A percentile compares a stretch with the other conserved stretches of the same genome.
These are phyloP conservation scores for Chaetodon auriga DNA, from an alignment of 2,113 vertebrate species.

Conservation along the genomic window DNA sequence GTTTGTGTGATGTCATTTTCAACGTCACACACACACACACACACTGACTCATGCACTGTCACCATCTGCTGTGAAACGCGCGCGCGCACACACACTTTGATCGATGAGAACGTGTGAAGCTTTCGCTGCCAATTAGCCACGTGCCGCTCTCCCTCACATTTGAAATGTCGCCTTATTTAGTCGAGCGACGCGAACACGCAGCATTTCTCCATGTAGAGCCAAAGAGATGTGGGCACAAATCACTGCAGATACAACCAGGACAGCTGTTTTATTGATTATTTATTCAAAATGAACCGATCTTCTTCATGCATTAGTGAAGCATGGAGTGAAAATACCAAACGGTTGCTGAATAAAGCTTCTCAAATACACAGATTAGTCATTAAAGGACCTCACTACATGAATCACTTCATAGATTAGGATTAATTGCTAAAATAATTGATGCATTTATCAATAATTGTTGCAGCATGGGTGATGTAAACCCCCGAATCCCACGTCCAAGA, in stretches of 20 bases:
- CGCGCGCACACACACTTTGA: conserved; percentile 53
- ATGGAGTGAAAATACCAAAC: neutral
- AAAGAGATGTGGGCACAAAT: no score
- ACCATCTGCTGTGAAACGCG: conserved; percentile 73
- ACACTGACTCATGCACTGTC: conserved; percentile 65
- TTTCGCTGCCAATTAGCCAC: conserved; percentile 52
- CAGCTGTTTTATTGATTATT: neutral
- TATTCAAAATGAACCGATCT: neutral
- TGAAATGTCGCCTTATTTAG: conserved; percentile 49
- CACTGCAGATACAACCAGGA: neutral
- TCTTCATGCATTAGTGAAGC: no score
- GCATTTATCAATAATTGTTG: neutral
- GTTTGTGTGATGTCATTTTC: conserved; percentile 67
- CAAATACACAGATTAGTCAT: no score
- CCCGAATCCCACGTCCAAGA: neutral
- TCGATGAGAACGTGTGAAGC: conserved; percentile 51
- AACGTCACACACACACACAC: conserved; percentile 67
- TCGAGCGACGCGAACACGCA: neutral
- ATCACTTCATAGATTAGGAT: neutral
- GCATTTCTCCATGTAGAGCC: neutral
- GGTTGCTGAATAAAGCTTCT: no score
- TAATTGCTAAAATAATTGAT: neutral
- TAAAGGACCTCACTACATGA: no score
- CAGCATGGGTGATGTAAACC: neutral
- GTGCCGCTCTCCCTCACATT: conserved; percentile 13